Conservation (phyloP, 2,888 invertebrate genomes). For the Rhagium mordax region DNA sequence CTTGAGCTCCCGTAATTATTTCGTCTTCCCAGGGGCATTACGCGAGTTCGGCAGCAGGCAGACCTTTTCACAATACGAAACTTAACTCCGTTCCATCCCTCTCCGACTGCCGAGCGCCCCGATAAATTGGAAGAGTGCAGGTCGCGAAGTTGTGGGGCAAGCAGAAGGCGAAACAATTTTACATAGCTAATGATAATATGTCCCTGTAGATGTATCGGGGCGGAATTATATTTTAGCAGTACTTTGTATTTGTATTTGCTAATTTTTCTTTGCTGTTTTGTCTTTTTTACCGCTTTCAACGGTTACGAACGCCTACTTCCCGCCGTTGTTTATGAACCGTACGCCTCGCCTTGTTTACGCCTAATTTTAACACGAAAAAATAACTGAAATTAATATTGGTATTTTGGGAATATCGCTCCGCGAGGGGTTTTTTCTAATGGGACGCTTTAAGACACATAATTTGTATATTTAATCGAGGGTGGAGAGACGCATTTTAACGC, state of each 20-base stretch:
- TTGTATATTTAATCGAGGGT: constrained; percentile 36
- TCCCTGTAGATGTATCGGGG: constrained; percentile 64
- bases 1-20: constrained; percentile 68
- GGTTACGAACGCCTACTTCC: constrained; percentile 31
- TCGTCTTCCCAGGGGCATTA: constrained; percentile 63
- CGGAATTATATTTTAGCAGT: constrained; percentile 64
- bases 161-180: constrained; percentile 44
- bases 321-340: constrained; percentile 35
- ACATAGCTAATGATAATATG: constrained; percentile 65
- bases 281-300: constrained; percentile 34
- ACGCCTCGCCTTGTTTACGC: constrained; percentile 41
- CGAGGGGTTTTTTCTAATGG: constrained; percentile 40
- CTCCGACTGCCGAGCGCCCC: neutral
- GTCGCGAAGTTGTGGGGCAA: neutral
- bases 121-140: neutral
- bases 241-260: constrained; percentile 65
- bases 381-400: constrained; percentile 48
- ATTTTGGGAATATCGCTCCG: constrained; percentile 45
- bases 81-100: neutral
- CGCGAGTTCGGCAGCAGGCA: constrained; percentile 59
- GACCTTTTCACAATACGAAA: constrained; percentile 23
- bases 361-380: constrained; percentile 47
- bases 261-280: constrained; percentile 60
- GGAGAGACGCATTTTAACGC: constrained; percentile 10
- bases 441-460: constrained; percentile 37